Evolutionary conservation across 1,140 invertebrate genomes (phyloP).

Genomic region (Calliopsis andreniformis): DNA sequence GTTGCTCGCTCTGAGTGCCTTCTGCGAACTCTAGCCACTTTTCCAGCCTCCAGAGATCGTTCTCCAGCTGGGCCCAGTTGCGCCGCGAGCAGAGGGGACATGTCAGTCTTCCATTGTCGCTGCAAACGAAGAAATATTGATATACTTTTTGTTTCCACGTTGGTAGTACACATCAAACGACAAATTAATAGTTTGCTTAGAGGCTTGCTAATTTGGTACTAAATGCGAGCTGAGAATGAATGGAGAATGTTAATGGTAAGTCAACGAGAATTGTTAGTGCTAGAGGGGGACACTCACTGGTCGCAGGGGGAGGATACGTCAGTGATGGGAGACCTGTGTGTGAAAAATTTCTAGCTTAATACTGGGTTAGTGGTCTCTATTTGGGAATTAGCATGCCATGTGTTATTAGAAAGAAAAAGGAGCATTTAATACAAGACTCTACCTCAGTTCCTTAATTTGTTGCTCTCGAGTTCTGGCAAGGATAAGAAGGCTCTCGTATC

Average conservation of each 20-base stretch:
- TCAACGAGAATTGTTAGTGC: slow-evolving; percentile 32
- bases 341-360: slow-evolving; percentile 21
- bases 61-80: slow-evolving; percentile 94
- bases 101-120: slow-evolving; percentile 88
- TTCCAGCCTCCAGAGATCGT: slow-evolving; percentile 93
- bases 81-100: slow-evolving; percentile 91
- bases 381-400: too few relatives aligned
- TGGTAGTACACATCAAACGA: too few relatives aligned
- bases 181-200: too few relatives aligned
- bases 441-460: slow-evolving; percentile 88
- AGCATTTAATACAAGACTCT: slow-evolving; percentile 24
- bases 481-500: slow-evolving; percentile 87
- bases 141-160: neutral
- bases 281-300: slow-evolving; percentile 83
- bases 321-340: slow-evolving; percentile 83
- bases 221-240: neutral
- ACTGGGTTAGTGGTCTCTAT: slow-evolving; percentile 8
- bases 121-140: slow-evolving; percentile 71
- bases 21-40: slow-evolving; percentile 95
- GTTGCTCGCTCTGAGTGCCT: slow-evolving; percentile 87
- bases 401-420: neutral
- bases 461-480: slow-evolving; percentile 88
- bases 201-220: neutral
- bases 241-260: slow-evolving; percentile 13
- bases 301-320: slow-evolving; percentile 85